These are phyloP conservation scores for Apteryx owenii DNA, from an alignment of 2,113 vertebrate genomes.

Conservation along the genomic window DNA sequence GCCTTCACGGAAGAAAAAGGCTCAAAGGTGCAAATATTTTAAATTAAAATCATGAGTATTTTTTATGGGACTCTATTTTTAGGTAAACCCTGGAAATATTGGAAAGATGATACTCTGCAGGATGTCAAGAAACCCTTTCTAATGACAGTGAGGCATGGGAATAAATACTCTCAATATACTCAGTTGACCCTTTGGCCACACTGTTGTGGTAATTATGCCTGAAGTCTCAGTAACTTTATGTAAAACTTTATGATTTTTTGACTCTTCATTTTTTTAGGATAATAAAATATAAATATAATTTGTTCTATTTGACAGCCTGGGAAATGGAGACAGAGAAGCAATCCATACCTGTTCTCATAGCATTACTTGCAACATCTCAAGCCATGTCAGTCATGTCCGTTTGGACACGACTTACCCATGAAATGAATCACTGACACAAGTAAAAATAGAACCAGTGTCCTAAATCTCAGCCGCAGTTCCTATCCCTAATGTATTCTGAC, in stretches of 20 bases:
- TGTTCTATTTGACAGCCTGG: neutral
- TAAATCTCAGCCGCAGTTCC: neutral
- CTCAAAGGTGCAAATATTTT: neutral
- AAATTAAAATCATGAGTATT: neutral
- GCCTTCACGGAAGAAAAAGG: neutral
- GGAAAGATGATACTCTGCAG: neutral
- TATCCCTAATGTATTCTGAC: neutral
- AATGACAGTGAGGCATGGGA: neutral
- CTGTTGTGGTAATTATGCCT: neutral
- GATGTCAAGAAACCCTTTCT: neutral
- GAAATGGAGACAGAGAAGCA: neutral
- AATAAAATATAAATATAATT: neutral
- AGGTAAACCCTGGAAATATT: neutral
- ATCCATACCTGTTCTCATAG: neutral
- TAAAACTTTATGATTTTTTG: neutral
- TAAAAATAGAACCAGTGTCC: neutral
- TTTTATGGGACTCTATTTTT: neutral
- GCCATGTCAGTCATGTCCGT: neutral
- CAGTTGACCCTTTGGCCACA: neutral
- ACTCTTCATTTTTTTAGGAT: neutral
- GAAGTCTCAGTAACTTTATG: neutral
- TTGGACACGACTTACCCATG: neutral
- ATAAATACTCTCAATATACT: neutral
- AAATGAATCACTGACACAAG: neutral
- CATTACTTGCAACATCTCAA: neutral